These are phyloP conservation scores for Dasypus novemcinctus DNA, from an alignment of 2,113 vertebrate species.

Conservation along the genomic window DNA sequence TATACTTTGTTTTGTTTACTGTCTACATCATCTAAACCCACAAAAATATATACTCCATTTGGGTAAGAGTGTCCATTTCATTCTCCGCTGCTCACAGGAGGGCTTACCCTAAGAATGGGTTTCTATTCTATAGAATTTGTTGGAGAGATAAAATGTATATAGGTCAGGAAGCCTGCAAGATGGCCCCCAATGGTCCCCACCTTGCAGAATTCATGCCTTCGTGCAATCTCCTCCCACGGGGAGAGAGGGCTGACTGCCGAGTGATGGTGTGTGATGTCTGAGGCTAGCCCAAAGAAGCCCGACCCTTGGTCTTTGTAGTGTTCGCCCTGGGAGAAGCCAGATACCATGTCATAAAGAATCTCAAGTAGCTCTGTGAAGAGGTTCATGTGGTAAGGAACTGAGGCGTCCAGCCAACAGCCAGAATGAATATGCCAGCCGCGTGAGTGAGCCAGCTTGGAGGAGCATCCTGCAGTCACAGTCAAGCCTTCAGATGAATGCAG, in stretches of 20 bases:
- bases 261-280: not conserved
- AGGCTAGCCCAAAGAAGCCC: not conserved
- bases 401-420: not conserved
- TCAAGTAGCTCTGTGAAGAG: not conserved
- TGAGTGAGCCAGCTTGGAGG: too few species aligned
- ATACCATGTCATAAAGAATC: not conserved
- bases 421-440: accelerated
- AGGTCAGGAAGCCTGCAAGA: not conserved
- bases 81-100: not conserved
- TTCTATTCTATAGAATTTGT: not conserved
- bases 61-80: not conserved
- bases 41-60: not conserved
- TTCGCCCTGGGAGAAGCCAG: not conserved
- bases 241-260: too few species aligned
- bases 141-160: not conserved
- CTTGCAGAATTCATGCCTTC: too few species aligned
- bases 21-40: not conserved
- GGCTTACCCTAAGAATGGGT: not conserved
- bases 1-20: not conserved
- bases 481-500: not conserved
- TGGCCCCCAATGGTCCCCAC: accelerated
- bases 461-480: not conserved
- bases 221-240: not conserved
- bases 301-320: not conserved
- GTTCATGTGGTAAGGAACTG: not conserved